Base-by-base conservation (phyloP, 1,140 invertebrate species). In the Octopus bimaculoides region DNA sequence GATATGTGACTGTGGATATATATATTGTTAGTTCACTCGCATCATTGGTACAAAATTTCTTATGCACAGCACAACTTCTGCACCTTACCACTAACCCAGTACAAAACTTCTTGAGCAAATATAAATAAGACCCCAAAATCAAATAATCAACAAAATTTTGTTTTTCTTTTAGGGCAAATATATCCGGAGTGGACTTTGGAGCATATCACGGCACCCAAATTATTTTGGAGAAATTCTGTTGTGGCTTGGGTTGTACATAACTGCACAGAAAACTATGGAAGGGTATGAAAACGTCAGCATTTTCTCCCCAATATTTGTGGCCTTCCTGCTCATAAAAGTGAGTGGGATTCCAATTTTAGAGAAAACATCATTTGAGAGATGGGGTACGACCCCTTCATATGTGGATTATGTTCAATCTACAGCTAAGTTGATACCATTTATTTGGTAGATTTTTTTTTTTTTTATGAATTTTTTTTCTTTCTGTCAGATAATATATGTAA, bases 221-320 rank as follows among this genome's bases (percentile, higher is more conserved):
- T 98, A 98, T 87, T 97, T 98, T 89, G 96, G 96, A 3, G 96
- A 98, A 91, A 96, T 98, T 54, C 92, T 97, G 0, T 92, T 97
- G 26, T 98, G 96, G 96, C 96, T 95, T 93, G 96, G 96, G 1
- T 94, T 97, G 71, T 98, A 96, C 86, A 92, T 95, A 0, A 85
- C 87, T 5, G 81, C 87, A 1, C 81, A 80, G 10, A 79, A 82
- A 2, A 82, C 82, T 7, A 75, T 88, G 17, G 80, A 83, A 76
- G 87, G 87, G 4, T 82, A 77, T 85, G 89, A 84, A 82, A 86
- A 89, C 20, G 41, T 88, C 8, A 85, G 84, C 41, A 81, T 90
- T 17, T 80, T 90, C 14, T 89, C 89, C 9, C 89, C 89, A 0
- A 77, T 89, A 52, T 88, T 90, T 78, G 73, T 87, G 5, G 82